These are phyloP conservation scores for Holacanthella duospinosa DNA, from an alignment of 2,888 invertebrate species.

Conservation along the genomic window DNA sequence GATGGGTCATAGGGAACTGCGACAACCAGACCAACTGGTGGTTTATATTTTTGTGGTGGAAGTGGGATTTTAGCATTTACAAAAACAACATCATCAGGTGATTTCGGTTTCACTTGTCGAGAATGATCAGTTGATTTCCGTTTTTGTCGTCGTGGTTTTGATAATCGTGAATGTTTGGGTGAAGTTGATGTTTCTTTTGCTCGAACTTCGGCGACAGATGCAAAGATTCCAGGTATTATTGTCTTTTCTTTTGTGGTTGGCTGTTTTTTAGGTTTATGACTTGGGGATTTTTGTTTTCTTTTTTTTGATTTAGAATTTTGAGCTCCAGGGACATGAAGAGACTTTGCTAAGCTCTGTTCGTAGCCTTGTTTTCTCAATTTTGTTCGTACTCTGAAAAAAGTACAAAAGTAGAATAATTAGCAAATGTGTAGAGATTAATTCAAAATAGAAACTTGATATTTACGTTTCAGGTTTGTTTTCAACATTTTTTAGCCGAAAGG, in stretches of 20 bases:
- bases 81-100: neutral
- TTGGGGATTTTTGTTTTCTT: too few species aligned
- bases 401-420: too few species aligned
- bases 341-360: neutral
- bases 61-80: neutral
- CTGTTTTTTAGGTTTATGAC: neutral
- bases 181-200: neutral
- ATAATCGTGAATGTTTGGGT: neutral
- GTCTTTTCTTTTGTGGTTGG: neutral
- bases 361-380: neutral
- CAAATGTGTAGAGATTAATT: neutral
- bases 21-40: neutral
- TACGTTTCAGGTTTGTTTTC: neutral
- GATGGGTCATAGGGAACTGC: neutral
- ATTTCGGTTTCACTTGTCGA: too few species aligned
- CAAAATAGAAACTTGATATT: too few species aligned
- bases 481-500: neutral
- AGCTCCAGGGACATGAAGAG: neutral
- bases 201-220: neutral
- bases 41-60: slow-evolving; percentile 1
- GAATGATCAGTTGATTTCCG: neutral
- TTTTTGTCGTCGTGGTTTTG: neutral
- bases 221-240: neutral
- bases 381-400: neutral
- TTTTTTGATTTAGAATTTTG: too few species aligned